phyloP scores from a whole-genome alignment of 2,888 invertebrate genomes.

The Flexamia atlantica region DNA sequence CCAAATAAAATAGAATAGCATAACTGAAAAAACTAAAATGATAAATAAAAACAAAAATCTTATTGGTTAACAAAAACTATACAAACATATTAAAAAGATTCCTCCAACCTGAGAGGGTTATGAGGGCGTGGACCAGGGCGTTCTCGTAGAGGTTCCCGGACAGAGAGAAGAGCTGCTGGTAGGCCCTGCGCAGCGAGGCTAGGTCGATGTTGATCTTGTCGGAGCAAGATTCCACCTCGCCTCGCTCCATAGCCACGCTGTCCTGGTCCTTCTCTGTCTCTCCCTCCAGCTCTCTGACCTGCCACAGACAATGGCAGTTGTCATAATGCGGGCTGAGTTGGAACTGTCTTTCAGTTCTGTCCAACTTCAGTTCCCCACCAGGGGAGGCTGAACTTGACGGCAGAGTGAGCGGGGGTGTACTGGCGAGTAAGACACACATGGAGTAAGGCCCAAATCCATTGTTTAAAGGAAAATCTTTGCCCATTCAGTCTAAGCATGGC shows the following conservation, averaged over 20 bases:
- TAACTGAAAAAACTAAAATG: no score
- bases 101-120: slow-evolving; percentile 82
- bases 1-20: no score
- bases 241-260: slow-evolving; percentile 74
- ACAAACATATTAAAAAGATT: background rate
- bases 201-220: slow-evolving; percentile 81
- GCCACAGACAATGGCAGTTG: slow-evolving; percentile 64
- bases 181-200: slow-evolving; percentile 84
- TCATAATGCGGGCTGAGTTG: no score
- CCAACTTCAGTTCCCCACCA: no score
- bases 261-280: slow-evolving; percentile 95
- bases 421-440: no score
- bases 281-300: slow-evolving; percentile 83
- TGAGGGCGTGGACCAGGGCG: slow-evolving; percentile 86
- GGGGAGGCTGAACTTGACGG: no score
- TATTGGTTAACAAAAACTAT: background rate
- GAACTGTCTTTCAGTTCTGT: no score
- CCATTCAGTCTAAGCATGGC: no score
- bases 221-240: slow-evolving; percentile 66
- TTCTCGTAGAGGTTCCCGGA: slow-evolving; percentile 77
- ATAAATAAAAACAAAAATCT: background rate
- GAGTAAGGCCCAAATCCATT: no score
- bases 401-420: no score
- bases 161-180: slow-evolving; percentile 76
- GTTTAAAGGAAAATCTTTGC: no score